Evolutionary conservation across 2,888 invertebrate genomes (phyloP), one percentile per base, ranked within the genome.

Genomic region (Chorisops tibialis): DNA sequence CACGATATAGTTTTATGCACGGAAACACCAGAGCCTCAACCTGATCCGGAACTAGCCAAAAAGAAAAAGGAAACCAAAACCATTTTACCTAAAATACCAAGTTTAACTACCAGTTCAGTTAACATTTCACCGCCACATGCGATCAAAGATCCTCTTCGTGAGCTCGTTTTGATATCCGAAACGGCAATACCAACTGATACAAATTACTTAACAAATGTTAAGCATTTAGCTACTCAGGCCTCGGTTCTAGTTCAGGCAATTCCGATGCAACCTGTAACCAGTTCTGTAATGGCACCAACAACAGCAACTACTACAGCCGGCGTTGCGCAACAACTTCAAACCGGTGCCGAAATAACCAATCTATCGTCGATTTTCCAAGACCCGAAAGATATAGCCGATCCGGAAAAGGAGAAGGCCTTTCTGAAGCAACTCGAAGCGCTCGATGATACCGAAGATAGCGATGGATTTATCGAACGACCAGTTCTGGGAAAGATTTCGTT

Each of bases 401-500:
- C 78, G 7, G 72, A 74, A 54, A 78, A 77, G 47, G 69, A 78
- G 66, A 73, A 72, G 63, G 74, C 74, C 47, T 79, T 79, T 63
- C 69, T 76, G 62, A 75, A 72, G 68, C 72, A 76, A 72, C 69
- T 79, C 7, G 75, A 75, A 65, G 78, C 74, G 3, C 71, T 79
- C 2, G 78, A 69, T 12, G 68, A 78, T 50, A 78, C 78, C 0
- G 79, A 79, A 64, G 78, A 77, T 61, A 77, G 77, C 63, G 76
- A 77, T 69, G 69, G 69, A 14, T 72, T 71, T 68, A 67, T 72
- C 82, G 86, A 85, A 61, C 81, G 81, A 0, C 85, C 86, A n/a
- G 75, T 87, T 38, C 74, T 88, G 64, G 88, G 88, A 0, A 83
- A 86, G 59, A 80, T 87, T 0, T 86, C 87, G 0, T 79, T 88